A percentile compares a stretch with the other conserved stretches of the same genome.
These are phyloP conservation scores for Apodemia zela DNA, from an alignment of 2,888 invertebrate species.

Conservation along the genomic window DNA sequence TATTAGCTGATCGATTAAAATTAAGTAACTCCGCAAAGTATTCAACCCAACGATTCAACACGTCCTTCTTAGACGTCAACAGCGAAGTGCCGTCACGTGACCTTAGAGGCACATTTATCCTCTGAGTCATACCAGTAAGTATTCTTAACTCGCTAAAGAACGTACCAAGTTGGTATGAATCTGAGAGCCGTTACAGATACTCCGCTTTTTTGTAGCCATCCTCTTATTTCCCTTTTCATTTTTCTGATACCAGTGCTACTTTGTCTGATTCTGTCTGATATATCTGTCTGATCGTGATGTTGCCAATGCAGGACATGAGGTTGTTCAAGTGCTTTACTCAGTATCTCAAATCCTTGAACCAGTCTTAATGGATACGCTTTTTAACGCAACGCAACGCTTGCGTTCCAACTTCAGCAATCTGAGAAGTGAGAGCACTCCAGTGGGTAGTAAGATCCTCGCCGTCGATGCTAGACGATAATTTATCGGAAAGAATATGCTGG, in stretches of 20 bases:
- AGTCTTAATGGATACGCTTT: neutral
- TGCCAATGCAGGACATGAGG: neutral
- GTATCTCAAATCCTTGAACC: neutral
- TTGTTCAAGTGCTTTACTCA: neutral
- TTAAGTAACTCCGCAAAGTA: neutral
- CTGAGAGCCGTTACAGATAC: neutral
- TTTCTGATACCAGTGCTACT: neutral
- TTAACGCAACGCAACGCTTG: neutral
- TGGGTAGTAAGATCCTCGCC: neutral
- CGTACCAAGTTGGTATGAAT: neutral
- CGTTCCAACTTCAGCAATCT: neutral
- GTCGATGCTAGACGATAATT: neutral
- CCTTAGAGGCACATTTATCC: neutral
- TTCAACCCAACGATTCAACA: neutral
- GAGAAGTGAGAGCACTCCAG: neutral
- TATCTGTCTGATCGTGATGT: neutral
- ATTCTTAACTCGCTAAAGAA: neutral
- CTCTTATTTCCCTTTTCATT: neutral
- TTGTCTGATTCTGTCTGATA: neutral
- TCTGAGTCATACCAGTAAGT: neutral
- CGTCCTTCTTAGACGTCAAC: neutral
- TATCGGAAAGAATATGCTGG: neutral
- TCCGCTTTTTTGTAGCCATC: neutral
- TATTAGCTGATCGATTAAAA: neutral
- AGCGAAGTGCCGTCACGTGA: neutral